These are phyloP conservation scores for Hycleus cichorii DNA, from an alignment of 1,140 invertebrate species.

Conservation along the genomic window DNA sequence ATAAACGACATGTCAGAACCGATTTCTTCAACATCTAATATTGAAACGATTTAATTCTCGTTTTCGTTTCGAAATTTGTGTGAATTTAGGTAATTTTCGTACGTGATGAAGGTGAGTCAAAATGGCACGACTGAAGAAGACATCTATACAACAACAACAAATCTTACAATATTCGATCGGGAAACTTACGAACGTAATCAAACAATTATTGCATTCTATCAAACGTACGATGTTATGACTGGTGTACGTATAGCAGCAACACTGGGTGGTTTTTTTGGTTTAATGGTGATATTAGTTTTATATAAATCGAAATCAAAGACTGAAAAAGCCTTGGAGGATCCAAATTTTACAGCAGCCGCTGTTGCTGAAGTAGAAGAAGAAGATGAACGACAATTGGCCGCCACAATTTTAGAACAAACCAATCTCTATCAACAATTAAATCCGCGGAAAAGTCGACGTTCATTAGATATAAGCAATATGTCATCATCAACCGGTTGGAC, in stretches of 20 bases:
- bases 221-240: conserved; percentile 86
- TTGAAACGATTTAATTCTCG: not conserved
- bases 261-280: conserved; percentile 76
- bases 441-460: conserved; percentile 45
- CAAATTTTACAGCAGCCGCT: conserved; percentile 57
- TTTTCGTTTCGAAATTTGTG: not conserved
- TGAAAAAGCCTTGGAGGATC: conserved; percentile 59
- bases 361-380: conserved; percentile 71
- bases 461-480: conserved; percentile 44
- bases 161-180: no score
- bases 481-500: conserved; percentile 40
- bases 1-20: no score
- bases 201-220: conserved; percentile 45
- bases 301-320: conserved; percentile 77
- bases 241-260: conserved; percentile 82
- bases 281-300: conserved; percentile 79
- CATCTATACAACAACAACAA: conserved; percentile 6
- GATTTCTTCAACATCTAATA: no score
- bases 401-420: conserved; percentile 59
- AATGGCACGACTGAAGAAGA: conserved; percentile 27
- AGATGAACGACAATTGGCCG: conserved; percentile 63
- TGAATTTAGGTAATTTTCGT: conserved; percentile 21
- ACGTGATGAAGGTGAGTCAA: conserved; percentile 32
- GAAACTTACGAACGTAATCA: no score
- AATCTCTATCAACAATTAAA: conserved; percentile 47